Evolutionary conservation across 2,797 vertebrate genomes (phyloP), one percentile per base, ranked within the genome.

Genomic region (Falco cherrug): DNA sequence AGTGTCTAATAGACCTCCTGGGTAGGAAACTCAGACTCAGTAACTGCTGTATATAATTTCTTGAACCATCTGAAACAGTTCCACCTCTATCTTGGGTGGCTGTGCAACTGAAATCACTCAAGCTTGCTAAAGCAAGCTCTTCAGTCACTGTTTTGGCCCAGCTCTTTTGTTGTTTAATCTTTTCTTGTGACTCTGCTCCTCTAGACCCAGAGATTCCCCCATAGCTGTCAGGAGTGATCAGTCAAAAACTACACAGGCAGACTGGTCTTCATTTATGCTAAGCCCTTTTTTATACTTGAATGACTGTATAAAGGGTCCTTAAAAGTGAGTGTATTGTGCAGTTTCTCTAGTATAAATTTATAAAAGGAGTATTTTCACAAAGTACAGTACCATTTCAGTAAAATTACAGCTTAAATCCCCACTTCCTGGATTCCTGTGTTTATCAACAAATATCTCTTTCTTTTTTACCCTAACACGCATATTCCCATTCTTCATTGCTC

Each of bases 1-100:
- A 39, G 48, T 56, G 74, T 87, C 77, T 57, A 48, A 39, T 19
- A 70, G 88, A 93, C 74, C 91, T 95, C 39, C 73, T 82, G 80
- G 51, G 31, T 54, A 82, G 95, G 90, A 95, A 94, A 94, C 35
- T 93, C 54, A 28, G 77, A 28, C 87, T 77, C 41, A 60, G 31
- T 54, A 45, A 81, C 39, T 25, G 47, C 76, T 78, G 53, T 0
- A 2, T 43, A 5, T 56, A 59, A 84, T 90, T 86, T 64, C 86
- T 89, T 92, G 80, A 95, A 17, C 54, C 65, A 61, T 69, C 61
- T 43, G 41, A 65, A 94, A 60, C 56, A 35, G 59, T 77, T 92
- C 59, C 48, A 48, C 56, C 31, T 84, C 77, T 75, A 26, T 39
- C 59, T 22, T 41, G 65, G 43, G 64, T 60, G 84, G 20, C 71